These are phyloP conservation scores for Hoplodrina blanda DNA, from an alignment of 2,888 invertebrate genomes.

Conservation along the genomic window DNA sequence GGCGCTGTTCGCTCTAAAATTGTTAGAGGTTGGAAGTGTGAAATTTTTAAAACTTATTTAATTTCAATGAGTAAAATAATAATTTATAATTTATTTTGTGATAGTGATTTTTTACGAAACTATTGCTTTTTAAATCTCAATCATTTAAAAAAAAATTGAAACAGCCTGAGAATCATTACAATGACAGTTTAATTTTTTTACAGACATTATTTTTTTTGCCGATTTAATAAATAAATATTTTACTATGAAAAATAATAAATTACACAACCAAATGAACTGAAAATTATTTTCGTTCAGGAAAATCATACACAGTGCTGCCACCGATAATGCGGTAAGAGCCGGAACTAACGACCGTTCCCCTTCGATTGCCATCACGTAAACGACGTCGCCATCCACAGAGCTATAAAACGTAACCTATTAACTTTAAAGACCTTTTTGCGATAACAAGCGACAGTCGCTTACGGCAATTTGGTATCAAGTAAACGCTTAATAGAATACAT, in stretches of 20 bases:
- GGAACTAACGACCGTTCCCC: conserved; percentile 75
- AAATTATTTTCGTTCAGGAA: conserved; percentile 29
- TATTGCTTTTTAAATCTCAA: neutral
- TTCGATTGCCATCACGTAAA: conserved; percentile 66
- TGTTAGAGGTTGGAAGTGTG: neutral
- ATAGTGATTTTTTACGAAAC: neutral
- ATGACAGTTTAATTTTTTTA: no score
- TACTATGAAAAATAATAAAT: conserved; percentile 6
- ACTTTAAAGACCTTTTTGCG: conserved; percentile 74
- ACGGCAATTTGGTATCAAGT: conserved; percentile 61
- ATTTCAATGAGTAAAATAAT: no score
- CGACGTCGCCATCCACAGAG: conserved; percentile 66
- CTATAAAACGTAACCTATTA: conserved; percentile 76
- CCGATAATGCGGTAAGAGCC: conserved; percentile 66
- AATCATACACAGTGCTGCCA: conserved; percentile 76
- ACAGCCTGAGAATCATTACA: no score
- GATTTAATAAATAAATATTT: neutral
- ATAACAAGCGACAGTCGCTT: conserved; percentile 67
- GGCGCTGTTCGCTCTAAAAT: conserved; percentile 71
- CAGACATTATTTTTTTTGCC: no score
- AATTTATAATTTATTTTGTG: neutral
- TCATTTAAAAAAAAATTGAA: neutral
- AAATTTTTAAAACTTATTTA: neutral
- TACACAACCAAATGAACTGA: conserved; percentile 21
- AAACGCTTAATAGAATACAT: conserved; percentile 50